A percentile compares a stretch with the other conserved stretches of the same genome.
These are phyloP conservation scores for Gadopsis bispinosus DNA, from an alignment of 2,797 vertebrate genomes.

Conservation along the genomic window DNA sequence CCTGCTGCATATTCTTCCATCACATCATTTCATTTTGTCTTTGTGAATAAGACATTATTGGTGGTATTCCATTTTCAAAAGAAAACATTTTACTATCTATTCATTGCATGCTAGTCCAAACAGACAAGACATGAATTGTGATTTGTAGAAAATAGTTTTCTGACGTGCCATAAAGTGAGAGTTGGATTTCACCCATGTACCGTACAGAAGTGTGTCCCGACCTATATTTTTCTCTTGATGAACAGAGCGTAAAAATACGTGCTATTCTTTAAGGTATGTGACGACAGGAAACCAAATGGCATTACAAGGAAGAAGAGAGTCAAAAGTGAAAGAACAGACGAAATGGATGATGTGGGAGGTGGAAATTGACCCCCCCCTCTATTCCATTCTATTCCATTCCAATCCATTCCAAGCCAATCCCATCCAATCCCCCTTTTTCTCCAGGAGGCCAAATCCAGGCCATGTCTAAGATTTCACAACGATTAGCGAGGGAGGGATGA, in stretches of 20 bases:
- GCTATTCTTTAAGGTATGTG: not conserved
- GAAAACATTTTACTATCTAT: not conserved
- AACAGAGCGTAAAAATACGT: not conserved
- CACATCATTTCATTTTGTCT: not conserved
- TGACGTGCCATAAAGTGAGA: slow-evolving; percentile 12
- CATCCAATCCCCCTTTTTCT: slow-evolving; percentile 30
- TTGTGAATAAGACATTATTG: slow-evolving; percentile 5
- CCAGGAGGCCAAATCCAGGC: slow-evolving; percentile 69
- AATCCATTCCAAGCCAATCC: no score
- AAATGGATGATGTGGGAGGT: slow-evolving; percentile 29
- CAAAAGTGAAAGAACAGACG: slow-evolving; percentile 26
- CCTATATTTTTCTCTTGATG: slow-evolving; percentile 5
- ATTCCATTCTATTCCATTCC: no score
- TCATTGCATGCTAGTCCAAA: slow-evolving; percentile 4
- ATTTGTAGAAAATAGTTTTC: slow-evolving; percentile 21
- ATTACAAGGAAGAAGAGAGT: not conserved
- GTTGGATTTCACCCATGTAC: slow-evolving; percentile 9
- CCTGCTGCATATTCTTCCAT: not conserved
- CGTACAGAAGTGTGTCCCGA: slow-evolving; percentile 2
- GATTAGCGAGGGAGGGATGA: slow-evolving; percentile 81
- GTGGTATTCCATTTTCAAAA: slow-evolving; percentile 10
- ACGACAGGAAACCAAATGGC: not conserved
- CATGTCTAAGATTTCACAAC: slow-evolving; percentile 85
- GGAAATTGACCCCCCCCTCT: slow-evolving; percentile 1
- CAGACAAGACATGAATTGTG: slow-evolving; percentile 5